A percentile compares a stretch with the other conserved stretches of the same genome.
phyloP scores from a whole-genome alignment of 2,113 vertebrate species.

The Barbus barbus region DNA sequence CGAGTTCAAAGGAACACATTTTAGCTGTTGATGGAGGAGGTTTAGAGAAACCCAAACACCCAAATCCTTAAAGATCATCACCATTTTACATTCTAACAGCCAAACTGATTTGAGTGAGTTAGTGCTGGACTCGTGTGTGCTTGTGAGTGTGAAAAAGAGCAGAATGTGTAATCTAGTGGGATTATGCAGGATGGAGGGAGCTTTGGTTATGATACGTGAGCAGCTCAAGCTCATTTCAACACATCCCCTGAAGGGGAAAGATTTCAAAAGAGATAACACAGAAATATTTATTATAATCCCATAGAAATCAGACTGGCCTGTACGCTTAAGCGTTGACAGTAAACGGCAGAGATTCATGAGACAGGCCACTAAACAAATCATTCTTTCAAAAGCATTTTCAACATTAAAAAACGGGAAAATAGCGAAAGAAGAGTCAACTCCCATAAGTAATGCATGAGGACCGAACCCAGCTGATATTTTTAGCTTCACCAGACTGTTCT shows the following conservation, averaged over 20 bases:
- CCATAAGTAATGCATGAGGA: conserved; percentile 77
- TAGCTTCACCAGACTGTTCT: conserved; percentile 69
- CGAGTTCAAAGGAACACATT: background rate
- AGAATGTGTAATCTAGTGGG: conserved; percentile 33
- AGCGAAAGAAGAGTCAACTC: conserved; percentile 62
- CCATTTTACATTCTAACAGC: background rate
- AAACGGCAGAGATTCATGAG: background rate
- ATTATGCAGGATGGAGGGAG: conserved; percentile 4
- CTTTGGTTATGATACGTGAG: conserved; percentile 15
- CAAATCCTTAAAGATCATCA: background rate
- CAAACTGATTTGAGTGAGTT: background rate
- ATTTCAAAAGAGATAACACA: conserved; percentile 15
- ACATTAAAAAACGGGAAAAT: conserved; percentile 35
- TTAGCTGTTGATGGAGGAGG: background rate
- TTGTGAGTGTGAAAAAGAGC: conserved; percentile 18
- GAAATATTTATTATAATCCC: conserved; percentile 4
- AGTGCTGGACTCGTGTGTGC: background rate
- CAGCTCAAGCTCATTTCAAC: background rate
- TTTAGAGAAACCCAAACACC: background rate
- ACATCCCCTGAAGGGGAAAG: conserved; percentile 7
- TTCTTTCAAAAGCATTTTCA: conserved; percentile 1
- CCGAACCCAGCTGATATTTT: conserved; percentile 71
- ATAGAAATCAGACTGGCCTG: background rate
- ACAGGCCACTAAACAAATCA: background rate
- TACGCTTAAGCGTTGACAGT: background rate